Conservation (phyloP, 2,113 vertebrate genomes). For the Archilochus colubris region DNA sequence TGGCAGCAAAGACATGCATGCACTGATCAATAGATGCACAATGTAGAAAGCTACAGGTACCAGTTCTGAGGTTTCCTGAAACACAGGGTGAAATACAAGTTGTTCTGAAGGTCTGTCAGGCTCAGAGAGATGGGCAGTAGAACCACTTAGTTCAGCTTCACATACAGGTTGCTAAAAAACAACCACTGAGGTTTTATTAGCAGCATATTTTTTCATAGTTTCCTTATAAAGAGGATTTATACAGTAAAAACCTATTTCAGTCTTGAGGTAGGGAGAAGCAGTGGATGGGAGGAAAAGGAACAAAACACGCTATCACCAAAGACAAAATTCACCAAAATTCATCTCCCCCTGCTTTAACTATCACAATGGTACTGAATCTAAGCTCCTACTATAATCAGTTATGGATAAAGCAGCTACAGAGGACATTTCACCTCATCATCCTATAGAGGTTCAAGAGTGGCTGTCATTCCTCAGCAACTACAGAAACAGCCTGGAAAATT, state of each 20-base stretch:
- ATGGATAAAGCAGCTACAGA: background rate
- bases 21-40: background rate
- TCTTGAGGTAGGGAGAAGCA: background rate
- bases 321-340: background rate
- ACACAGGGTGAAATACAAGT: background rate
- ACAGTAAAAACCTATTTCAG: background rate
- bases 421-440: background rate
- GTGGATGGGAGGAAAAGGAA: background rate
- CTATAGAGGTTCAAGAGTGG: background rate
- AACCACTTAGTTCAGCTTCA: background rate
- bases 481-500: background rate
- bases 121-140: background rate
- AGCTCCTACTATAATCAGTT: background rate
- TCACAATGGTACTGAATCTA: background rate
- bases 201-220: background rate
- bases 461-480: background rate
- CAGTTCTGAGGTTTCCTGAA: conserved; percentile 38
- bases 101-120: conserved; percentile 3
- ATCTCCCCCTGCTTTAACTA: background rate
- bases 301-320: background rate
- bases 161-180: conserved; percentile 44
- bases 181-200: conserved; percentile 15
- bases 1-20: background rate
- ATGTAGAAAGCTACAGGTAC: background rate
- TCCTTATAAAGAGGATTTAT: background rate